phyloP scores from a whole-genome alignment of 2,113 vertebrate species.

The Gobio gobio region DNA sequence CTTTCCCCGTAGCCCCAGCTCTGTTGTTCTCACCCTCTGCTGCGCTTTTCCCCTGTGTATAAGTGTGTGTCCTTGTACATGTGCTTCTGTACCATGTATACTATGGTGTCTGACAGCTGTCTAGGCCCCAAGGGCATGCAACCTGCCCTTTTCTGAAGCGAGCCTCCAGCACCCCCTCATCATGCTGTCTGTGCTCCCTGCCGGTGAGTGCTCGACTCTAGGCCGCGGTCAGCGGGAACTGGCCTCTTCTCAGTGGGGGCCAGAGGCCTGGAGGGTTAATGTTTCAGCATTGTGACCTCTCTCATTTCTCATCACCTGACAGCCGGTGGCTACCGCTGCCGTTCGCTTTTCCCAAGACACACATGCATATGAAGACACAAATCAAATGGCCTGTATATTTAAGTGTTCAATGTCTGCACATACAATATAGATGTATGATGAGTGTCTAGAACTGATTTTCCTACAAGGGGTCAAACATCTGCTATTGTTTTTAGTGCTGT shows the following conservation, averaged over 20 bases:
- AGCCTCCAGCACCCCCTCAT: conserved; percentile 30
- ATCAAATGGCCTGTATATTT: conserved; percentile 15
- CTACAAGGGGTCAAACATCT: neutral
- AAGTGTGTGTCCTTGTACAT: conserved; percentile 33
- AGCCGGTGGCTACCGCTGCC: conserved; percentile 36
- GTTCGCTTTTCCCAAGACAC: neutral
- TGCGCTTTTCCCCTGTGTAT: conserved; percentile 23
- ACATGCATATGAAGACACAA: neutral
- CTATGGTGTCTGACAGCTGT: conserved; percentile 52
- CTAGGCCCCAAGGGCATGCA: conserved; percentile 43
- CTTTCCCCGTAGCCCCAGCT: neutral
- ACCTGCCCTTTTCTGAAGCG: conserved; percentile 52
- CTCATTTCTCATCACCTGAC: conserved; percentile 50
- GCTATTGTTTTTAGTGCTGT: neutral
- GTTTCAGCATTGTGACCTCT: conserved; percentile 49
- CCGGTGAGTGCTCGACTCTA: conserved; percentile 22
- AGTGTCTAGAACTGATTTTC: neutral
- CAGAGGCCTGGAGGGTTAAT: conserved; percentile 43
- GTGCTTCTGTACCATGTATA: conserved; percentile 10
- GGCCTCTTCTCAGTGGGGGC: conserved; percentile 27
- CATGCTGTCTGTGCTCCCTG: conserved; percentile 16
- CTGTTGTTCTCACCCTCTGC: conserved; percentile 19
- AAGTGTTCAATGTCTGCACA: conserved; percentile 7
- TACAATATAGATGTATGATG: neutral
- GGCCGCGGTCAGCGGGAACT: conserved; percentile 37